Evolutionary conservation across 2,888 invertebrate genomes (phyloP), one percentile per base, ranked within the genome.

Genomic region (Lamellibrachia columna): DNA sequence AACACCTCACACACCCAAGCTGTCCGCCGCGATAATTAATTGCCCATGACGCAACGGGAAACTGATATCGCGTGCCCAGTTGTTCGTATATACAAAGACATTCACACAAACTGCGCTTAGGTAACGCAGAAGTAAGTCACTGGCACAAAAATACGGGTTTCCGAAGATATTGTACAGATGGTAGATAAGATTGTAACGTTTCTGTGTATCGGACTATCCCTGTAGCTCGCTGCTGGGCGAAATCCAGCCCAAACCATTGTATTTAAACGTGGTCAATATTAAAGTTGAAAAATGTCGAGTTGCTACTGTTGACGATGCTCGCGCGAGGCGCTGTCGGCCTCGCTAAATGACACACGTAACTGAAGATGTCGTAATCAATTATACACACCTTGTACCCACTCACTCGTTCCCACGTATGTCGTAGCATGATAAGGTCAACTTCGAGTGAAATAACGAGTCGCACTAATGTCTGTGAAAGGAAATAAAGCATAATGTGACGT

Each of bases 141-240:
- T 75, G n/a, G 75, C 75, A 22, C 75, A 75, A 75, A 75, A 75
- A 75, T 75, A 75, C 75, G 75, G 75, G 75, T 75, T 75, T 11
- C 75, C 75, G 75, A 75, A 75, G 75, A 75, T 75, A 75, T 75
- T 75, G 75, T 75, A 75, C 75, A 75, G 75, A 75, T 75, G 75
- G n/a, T 75, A n/a, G 15, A 75, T 6, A 22, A 75, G 75, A 75
- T 75, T 75, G 75, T 75, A 22, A 3, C 22, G 75, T 75, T 75
- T 75, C 75, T 75, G 22, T 75, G 75, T 75, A 15, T 22, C 11
- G 60, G 75, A n/a, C 75, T 2, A 75, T 4, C 75, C 6, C 22
- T 75, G 75, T 75, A 75, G n/a, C 22, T 15, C 75, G 55, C 55
- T 55, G 55, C 7, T 55, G 4, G 75, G n/a, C 75, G 3, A 15